phyloP scores from a whole-genome alignment of 1,140 invertebrate species.

The Drosophila jambulina region DNA sequence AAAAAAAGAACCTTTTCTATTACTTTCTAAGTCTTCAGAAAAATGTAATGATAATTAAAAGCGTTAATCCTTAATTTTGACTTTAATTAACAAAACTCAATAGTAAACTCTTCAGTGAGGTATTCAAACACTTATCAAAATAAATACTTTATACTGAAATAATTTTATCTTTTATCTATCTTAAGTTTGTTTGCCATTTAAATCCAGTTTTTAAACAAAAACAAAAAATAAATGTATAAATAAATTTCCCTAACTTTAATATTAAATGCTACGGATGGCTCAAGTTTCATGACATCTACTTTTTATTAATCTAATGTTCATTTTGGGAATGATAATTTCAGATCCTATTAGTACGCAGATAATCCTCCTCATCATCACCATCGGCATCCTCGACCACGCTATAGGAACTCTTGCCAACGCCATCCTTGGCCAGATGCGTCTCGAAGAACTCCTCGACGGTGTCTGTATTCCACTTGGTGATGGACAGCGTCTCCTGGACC shows the following conservation, averaged over 20 bases:
- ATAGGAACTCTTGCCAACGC: conserved; percentile 63
- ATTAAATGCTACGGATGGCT: not conserved
- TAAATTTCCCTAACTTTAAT: not conserved
- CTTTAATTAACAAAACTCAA: too few relatives aligned
- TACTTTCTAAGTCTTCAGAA: too few relatives aligned
- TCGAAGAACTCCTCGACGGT: conserved; percentile 97
- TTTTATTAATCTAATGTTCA: conserved; percentile 32
- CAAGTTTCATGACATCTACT: not conserved
- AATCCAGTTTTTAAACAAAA: not conserved
- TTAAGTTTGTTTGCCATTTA: not conserved
- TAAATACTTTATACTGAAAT: not conserved
- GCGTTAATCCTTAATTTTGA: too few relatives aligned
- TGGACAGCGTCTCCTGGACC: conserved; percentile 94
- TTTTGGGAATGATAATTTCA: conserved; percentile 40
- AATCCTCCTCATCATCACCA: conserved; percentile 69
- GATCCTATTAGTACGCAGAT: conserved; percentile 72
- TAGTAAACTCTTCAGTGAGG: not conserved
- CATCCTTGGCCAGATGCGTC: conserved; percentile 89
- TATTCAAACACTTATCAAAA: not conserved
- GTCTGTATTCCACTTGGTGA: conserved; percentile 99
- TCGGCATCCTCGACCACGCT: conserved; percentile 76
- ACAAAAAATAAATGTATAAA: too few relatives aligned
- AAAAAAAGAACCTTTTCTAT: too few relatives aligned
- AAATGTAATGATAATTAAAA: too few relatives aligned
- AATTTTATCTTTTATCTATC: not conserved